Evolutionary conservation across 2,113 vertebrate species (phyloP).

Genomic region (Piprites chloris): DNA sequence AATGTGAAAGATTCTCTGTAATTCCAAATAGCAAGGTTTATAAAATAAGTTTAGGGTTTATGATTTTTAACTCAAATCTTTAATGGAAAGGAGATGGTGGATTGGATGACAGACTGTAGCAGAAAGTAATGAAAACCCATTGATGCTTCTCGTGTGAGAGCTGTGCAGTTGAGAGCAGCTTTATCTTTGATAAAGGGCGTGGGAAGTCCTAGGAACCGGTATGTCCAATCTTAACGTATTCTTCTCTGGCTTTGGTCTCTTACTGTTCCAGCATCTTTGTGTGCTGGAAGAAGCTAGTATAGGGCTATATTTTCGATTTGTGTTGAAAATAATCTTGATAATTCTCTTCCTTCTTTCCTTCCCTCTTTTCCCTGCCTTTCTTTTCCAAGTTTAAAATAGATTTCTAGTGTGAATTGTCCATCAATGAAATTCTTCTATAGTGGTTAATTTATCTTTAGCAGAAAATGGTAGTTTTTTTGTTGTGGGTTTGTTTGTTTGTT

Average conservation of each 20-base stretch:
- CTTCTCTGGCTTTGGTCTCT: not conserved
- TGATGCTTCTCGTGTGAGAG: not conserved
- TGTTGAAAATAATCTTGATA: not conserved
- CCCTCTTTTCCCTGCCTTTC: not conserved
- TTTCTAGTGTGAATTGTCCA: slow-evolving; percentile 59
- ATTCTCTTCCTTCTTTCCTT: not conserved
- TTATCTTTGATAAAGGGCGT: not conserved
- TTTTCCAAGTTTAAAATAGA: slow-evolving; percentile 68
- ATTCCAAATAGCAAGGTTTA: not conserved
- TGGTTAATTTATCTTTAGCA: slow-evolving; percentile 77
- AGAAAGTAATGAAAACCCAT: not conserved
- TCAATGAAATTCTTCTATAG: slow-evolving; percentile 71
- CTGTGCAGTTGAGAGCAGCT: not conserved
- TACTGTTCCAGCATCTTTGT: not conserved
- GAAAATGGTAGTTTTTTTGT: slow-evolving; percentile 46
- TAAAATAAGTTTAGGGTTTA: not conserved
- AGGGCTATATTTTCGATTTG: not conserved
- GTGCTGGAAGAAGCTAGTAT: not conserved
- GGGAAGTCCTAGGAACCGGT: not conserved
- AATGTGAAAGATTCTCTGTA: not conserved
- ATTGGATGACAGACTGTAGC: not conserved
- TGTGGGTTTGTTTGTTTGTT: not conserved
- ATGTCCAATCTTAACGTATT: not conserved
- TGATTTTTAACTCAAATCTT: not conserved
- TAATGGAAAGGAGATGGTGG: not conserved